These are phyloP conservation scores for Nerophis ophidion DNA, from an alignment of 2,113 vertebrate genomes.

Conservation along the genomic window DNA sequence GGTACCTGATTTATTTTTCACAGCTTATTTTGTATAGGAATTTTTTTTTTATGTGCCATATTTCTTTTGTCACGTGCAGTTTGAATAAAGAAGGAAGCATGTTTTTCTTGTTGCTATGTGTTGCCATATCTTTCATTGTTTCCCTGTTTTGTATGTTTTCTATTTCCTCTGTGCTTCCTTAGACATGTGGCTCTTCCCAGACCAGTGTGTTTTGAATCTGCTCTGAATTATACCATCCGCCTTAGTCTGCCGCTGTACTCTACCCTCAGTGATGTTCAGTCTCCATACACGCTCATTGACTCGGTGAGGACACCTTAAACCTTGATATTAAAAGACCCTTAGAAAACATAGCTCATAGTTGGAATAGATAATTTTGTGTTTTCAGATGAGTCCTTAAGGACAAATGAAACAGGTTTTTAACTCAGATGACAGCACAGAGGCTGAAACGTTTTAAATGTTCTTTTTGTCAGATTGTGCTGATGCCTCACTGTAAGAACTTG, in stretches of 20 bases:
- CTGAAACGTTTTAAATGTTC: not conserved
- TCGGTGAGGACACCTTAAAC: conserved; percentile 74
- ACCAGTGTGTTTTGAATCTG: conserved; percentile 88
- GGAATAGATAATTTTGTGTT: not conserved
- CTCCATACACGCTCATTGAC: conserved; percentile 89
- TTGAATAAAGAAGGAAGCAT: not conserved
- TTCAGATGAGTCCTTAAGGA: not conserved
- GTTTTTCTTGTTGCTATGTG: not conserved
- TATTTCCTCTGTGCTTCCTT: conserved; percentile 12
- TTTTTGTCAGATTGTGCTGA: conserved; percentile 82
- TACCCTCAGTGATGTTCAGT: conserved; percentile 74
- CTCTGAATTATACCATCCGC: conserved; percentile 88
- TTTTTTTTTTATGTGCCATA: too few relatives aligned
- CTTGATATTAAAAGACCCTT: not conserved
- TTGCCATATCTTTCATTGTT: not conserved
- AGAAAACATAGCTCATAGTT: not conserved
- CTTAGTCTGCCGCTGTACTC: conserved; percentile 87
- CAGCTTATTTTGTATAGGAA: too few relatives aligned
- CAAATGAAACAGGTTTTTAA: not conserved
- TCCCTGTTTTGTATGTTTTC: not conserved
- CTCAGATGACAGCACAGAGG: too few relatives aligned
- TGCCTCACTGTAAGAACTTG: conserved; percentile 92
- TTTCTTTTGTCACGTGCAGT: not conserved
- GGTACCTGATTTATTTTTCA: too few relatives aligned
- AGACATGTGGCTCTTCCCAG: conserved; percentile 84